Conservation (phyloP, 53 echinoderm and acorn worm species). For the Antedon mediterranea region DNA sequence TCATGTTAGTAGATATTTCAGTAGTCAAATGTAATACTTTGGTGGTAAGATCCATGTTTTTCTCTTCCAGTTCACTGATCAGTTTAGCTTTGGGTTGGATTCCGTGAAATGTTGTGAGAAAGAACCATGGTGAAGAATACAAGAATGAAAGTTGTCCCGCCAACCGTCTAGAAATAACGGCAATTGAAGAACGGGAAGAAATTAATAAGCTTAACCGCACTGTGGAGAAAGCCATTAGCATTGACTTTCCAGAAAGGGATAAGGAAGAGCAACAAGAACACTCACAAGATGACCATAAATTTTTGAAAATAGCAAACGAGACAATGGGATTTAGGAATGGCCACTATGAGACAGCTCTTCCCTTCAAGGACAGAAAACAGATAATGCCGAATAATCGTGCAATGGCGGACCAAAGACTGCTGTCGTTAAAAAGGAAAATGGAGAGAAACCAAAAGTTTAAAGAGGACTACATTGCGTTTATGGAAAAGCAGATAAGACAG, state of each 20-base stretch:
- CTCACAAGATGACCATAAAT: neutral
- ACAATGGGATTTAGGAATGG: neutral
- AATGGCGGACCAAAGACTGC: constrained; percentile 6
- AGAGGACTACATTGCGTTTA: constrained; percentile 2
- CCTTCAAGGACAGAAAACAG: neutral
- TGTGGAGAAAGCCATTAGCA: neutral
- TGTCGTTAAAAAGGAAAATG: neutral
- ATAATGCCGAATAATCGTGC: neutral
- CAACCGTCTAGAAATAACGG: neutral
- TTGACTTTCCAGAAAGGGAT: neutral
- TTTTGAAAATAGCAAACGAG: neutral
- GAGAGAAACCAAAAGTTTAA: neutral
- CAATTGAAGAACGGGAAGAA: neutral
- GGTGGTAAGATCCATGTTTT: no score
- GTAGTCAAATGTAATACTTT: no score
- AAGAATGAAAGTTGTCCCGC: neutral
- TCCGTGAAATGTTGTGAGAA: constrained; percentile 9
- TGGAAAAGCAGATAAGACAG: neutral
- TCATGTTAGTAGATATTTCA: no score
- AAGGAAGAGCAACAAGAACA: neutral
- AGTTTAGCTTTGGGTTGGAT: constrained; percentile 30
- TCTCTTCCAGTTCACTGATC: no score
- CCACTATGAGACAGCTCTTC: neutral
- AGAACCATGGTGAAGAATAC: neutral
- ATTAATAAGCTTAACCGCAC: no score